Evolutionary conservation across 2,113 vertebrate genomes (phyloP), one percentile per base, ranked within the genome.

Genomic region (Mus pahari): DNA sequence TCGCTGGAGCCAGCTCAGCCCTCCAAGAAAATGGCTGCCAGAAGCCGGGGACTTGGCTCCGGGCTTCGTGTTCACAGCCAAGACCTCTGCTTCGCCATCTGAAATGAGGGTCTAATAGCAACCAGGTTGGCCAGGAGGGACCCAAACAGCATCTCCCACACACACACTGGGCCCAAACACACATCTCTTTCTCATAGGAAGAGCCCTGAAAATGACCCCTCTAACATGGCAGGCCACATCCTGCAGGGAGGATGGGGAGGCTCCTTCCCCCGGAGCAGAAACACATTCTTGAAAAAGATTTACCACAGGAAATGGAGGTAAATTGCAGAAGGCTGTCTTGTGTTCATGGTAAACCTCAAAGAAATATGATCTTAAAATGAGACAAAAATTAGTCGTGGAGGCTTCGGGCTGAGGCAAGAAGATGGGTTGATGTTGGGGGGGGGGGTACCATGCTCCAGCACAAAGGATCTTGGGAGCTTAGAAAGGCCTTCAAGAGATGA

Each of bases 21-120:
- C 91, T 89, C 90, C 88, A 7, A 42, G 58, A 81, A 50, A 86
- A 82, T 3, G 71, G 45, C 88, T 95, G 93, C 88, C 96, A 87
- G 97, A 71, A 55, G 4, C 11, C 0, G 90, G 90, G 92, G 75
- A 73, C 62, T 82, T 89, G 89, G 90, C 86, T 75, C 24, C 0
- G 22, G 90, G 74, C 4, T 10, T n/a, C 13, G 31, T 24, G 68
- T 93, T 92, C 19, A 70, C 93, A 55, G 97, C 95, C 92, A 84
- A 22, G 39, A 36, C 90, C 53, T 1, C 1, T 53, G 53, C 91
- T 70, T 79, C 1, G 8, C 74, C 68, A 45, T 88, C 89, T 26
- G 71, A 92, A 64, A 33, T 0, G 19, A 87, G 48, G 86, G 75
- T 84, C 96, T 92, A 50, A 96, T 45, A 58, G 75, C 89, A 89